phyloP scores from a whole-genome alignment of 2,888 invertebrate species.

The Apodemia zela region DNA sequence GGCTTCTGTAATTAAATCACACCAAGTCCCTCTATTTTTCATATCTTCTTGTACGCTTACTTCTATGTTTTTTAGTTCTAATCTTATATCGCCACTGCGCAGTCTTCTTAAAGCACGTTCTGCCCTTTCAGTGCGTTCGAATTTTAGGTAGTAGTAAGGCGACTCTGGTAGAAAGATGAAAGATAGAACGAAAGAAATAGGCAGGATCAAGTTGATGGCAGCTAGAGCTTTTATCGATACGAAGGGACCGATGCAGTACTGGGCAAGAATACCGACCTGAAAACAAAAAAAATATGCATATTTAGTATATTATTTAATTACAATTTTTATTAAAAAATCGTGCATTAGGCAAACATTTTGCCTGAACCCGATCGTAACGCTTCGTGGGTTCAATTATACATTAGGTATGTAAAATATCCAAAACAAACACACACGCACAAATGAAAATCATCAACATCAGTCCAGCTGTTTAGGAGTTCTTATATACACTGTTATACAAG shows the following conservation, averaged over 20 bases:
- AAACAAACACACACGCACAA: no score
- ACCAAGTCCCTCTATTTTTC: conserved; percentile 71
- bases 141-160: conserved; percentile 80
- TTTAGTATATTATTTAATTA: not conserved
- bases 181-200: conserved; percentile 75
- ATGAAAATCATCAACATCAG: no score
- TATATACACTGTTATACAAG: no score
- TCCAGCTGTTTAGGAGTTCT: no score
- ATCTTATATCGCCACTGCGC: conserved; percentile 77
- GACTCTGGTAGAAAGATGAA: conserved; percentile 85
- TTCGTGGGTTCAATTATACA: no score
- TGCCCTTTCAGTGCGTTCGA: conserved; percentile 77
- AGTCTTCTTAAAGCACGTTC: conserved; percentile 79
- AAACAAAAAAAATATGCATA: conserved; percentile 40
- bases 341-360: no score
- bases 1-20: conserved; percentile 75
- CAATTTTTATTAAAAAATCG: no score
- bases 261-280: conserved; percentile 81
- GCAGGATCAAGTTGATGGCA: conserved; percentile 77
- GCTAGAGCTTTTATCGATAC: conserved; percentile 77
- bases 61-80: conserved; percentile 79
- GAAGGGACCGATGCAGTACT: conserved; percentile 81
- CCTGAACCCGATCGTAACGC: no score
- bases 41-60: conserved; percentile 74
- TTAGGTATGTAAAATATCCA: no score